Conservation (phyloP, 2,797 vertebrate genomes). For the Centropyge bicolor region DNA sequence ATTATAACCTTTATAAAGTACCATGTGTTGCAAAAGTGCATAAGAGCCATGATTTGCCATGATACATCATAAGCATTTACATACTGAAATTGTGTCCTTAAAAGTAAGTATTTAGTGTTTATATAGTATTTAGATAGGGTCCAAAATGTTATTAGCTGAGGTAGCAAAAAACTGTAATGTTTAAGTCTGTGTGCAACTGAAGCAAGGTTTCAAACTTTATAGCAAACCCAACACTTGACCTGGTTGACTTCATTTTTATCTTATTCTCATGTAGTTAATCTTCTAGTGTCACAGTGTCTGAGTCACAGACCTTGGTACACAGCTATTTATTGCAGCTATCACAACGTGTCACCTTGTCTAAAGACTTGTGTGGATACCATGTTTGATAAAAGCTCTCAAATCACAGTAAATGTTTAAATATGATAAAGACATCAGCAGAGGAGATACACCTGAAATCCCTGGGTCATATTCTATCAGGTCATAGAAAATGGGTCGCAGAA, state of each 20-base stretch:
- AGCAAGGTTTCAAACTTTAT: neutral
- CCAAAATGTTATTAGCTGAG: neutral
- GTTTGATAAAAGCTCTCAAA: constrained; percentile 10
- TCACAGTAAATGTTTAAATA: neutral
- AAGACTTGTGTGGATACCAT: neutral
- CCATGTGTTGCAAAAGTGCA: neutral
- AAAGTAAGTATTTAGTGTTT: neutral
- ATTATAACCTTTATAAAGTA: neutral
- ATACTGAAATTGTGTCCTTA: neutral
- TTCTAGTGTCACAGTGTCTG: neutral
- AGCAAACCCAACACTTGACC: neutral
- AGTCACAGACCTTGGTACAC: neutral
- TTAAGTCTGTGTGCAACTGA: neutral
- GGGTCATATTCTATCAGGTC: neutral
- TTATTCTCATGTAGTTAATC: neutral
- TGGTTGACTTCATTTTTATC: neutral
- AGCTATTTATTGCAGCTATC: neutral
- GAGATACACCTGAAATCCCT: neutral
- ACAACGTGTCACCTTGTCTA: neutral
- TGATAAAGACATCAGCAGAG: neutral
- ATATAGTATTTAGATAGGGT: neutral
- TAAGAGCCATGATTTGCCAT: neutral
- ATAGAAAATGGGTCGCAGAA: neutral
- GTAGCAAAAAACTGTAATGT: neutral
- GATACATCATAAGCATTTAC: neutral